phyloP scores from a whole-genome alignment of 2,113 vertebrate genomes.

The Festucalex cinctus region DNA sequence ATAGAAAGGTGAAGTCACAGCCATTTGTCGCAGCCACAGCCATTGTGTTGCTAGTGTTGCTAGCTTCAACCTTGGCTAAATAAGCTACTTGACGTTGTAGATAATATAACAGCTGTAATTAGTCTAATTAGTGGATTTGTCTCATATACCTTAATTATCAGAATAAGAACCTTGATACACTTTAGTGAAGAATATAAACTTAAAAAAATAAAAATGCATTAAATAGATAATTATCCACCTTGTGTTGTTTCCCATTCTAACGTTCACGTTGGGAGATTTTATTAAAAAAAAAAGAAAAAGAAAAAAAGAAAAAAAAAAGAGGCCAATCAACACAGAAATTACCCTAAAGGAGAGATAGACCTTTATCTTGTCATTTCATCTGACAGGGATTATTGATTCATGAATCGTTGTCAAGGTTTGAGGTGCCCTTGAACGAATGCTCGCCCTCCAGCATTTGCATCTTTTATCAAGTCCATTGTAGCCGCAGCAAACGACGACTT shows the following conservation, averaged over 20 bases:
- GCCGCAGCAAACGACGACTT: slow-evolving; percentile 26
- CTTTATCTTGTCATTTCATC: slow-evolving; percentile 46
- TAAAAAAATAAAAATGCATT: not conserved
- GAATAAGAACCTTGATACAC: no score
- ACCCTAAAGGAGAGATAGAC: slow-evolving; percentile 50
- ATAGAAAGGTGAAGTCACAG: no score
- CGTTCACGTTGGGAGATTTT: slow-evolving; percentile 43
- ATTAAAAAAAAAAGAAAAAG: not conserved
- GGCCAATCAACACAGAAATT: slow-evolving; percentile 48
- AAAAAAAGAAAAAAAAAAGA: slow-evolving; percentile 29
- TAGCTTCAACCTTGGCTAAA: no score
- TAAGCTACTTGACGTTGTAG: no score
- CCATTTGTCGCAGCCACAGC: no score
- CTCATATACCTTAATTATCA: no score
- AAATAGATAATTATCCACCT: slow-evolving; percentile 27
- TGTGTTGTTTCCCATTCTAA: slow-evolving; percentile 26
- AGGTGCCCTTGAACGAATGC: slow-evolving; percentile 55
- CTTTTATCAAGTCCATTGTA: slow-evolving; percentile 41
- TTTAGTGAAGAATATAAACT: slow-evolving; percentile 27
- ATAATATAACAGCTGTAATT: no score
- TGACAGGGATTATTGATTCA: slow-evolving; percentile 65
- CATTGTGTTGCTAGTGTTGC: no score
- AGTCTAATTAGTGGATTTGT: no score
- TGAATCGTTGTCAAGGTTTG: slow-evolving; percentile 54
- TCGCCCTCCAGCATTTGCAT: slow-evolving; percentile 32